Base-by-base conservation (phyloP, 2,113 vertebrate genomes). In the Coreoperca whiteheadi region DNA sequence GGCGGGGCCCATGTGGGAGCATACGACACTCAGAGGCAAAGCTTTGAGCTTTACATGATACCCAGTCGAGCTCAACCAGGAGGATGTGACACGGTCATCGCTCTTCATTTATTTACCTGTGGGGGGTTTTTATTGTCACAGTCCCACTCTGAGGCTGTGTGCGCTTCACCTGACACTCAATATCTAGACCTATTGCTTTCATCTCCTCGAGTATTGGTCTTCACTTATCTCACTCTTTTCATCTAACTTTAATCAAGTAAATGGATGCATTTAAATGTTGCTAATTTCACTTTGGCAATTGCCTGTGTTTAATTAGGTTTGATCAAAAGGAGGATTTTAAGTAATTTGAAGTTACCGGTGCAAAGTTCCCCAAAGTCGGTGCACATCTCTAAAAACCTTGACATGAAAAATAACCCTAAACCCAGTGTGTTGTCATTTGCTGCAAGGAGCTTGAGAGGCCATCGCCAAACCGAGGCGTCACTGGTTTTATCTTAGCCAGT, bases 161-260 rank as follows among this genome's bases (percentile, higher is more conserved):
- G 84, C 67, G 50, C 87, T 74, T 88, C 88, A 92, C 91, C 92
- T 90, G 94, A 94, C 93, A 95, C 95, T 90, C 84, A 87, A 91
- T 92, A 94, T 93, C 86, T 63, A 87, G 90, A 92, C 88, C 87
- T 88, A 90, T 93, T 92, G 93, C 94, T 93, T 93, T 93, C 92
- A 93, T 93, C 90, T 93, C 69, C 87, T 83, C 53, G 21, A 82
- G 91, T 90, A 92, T 94, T 93, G 93, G 87, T 91, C 91, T 90
- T 93, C 91, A 83, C 88, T 95, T 93, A 95, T 94, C 93, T 94
- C 87, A 89, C 91, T 89, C 94, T 93, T 93, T 84, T 95, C 94
- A 95, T 95, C 94, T 94, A 93, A 93, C 92, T 94, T 95, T 95
- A 96, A 96, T 96, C 95, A 96, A 94, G 88, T 90, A 94, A 96